Conservation (phyloP, 1,140 invertebrate species). For the Laupala kohalensis region DNA sequence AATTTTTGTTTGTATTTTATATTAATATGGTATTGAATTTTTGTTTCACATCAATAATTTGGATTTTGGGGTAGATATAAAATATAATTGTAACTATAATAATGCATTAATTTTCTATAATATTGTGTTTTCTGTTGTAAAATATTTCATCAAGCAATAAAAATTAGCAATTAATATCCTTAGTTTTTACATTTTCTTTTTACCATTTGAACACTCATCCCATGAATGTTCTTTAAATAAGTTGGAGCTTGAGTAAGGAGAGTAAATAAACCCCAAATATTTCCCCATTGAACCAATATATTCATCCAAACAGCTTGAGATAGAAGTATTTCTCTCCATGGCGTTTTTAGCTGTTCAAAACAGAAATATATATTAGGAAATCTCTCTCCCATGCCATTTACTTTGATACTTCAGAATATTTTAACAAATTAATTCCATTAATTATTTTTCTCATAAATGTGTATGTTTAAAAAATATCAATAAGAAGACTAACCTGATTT, state of each 20-base stretch:
- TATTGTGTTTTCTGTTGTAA: not conserved
- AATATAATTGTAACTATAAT: not conserved
- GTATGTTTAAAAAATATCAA: no score
- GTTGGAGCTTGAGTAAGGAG: conserved; percentile 72
- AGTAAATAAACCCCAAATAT: conserved; percentile 75
- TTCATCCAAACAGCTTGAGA: conserved; percentile 67
- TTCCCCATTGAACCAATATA: conserved; percentile 60
- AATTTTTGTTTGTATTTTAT: no score
- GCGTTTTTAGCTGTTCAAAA: conserved; percentile 41
- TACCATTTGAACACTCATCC: conserved; percentile 66
- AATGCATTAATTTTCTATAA: not conserved
- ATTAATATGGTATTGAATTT: not conserved
- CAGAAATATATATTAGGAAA: not conserved
- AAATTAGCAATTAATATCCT: not conserved
- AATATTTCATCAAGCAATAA: not conserved
- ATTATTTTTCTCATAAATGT: no score
- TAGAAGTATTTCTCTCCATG: conserved; percentile 58
- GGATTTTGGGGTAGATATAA: not conserved
- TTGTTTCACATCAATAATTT: not conserved
- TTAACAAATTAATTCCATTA: no score
- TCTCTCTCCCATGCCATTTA: no score
- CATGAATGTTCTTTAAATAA: conserved; percentile 71
- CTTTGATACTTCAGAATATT: no score
- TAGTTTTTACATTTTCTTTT: no score
- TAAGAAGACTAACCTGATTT: not conserved